phyloP scores from a whole-genome alignment of 2,888 invertebrate genomes.

The Danaus chrysippus region DNA sequence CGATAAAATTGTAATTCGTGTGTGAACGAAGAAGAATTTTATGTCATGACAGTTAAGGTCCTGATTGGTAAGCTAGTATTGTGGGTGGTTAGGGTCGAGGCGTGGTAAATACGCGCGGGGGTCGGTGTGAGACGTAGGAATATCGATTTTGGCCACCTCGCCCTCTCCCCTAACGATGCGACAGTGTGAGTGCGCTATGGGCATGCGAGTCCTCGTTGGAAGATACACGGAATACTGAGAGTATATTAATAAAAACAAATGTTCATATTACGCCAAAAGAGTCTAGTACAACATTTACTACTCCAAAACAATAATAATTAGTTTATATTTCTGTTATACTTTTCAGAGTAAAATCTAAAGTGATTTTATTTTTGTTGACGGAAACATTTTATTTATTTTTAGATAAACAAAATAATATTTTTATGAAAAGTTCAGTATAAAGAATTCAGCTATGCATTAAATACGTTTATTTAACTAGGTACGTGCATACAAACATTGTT shows the following conservation, averaged over 20 bases:
- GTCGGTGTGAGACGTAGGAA: constrained; percentile 67
- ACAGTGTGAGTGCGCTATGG: constrained; percentile 72
- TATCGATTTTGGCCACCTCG: constrained; percentile 77
- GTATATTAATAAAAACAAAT: constrained; percentile 56
- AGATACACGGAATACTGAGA: constrained; percentile 53
- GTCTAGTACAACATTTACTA: not conserved
- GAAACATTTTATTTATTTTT: not conserved
- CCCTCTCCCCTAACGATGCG: constrained; percentile 70
- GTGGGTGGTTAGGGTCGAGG: constrained; percentile 72
- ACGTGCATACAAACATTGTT: constrained; percentile 9
- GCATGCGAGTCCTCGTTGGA: constrained; percentile 56
- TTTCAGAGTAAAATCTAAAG: too few relatives aligned
- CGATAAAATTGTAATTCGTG: constrained; percentile 12
- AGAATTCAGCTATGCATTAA: not conserved
- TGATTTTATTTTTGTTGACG: not conserved
- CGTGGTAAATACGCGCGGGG: constrained; percentile 59
- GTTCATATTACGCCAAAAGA: constrained; percentile 16
- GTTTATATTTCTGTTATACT: too few relatives aligned
- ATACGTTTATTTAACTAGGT: not conserved
- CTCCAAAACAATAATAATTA: too few relatives aligned
- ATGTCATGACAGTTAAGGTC: constrained; percentile 64
- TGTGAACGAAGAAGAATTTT: constrained; percentile 57
- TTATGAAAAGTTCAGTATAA: not conserved
- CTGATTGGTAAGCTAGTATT: constrained; percentile 66
- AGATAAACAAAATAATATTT: not conserved